Evolutionary conservation across 1,140 invertebrate genomes (phyloP).

Genomic region (Sweltsa coloradensis): DNA sequence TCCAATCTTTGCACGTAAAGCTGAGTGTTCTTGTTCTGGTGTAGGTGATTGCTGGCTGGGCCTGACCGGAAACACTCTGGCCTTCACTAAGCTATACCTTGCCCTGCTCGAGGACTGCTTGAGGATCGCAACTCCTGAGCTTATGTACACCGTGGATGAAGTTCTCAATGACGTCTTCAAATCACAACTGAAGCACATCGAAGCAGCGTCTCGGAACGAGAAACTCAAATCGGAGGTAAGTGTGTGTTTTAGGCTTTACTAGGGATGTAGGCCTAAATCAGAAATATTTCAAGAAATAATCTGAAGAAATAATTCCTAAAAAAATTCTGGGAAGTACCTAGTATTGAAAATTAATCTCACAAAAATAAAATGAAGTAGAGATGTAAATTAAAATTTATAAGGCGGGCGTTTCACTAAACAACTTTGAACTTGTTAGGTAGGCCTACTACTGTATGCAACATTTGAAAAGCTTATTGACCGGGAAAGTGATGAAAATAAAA

Average conservation of each 20-base stretch:
- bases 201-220: slow-evolving; percentile 40
- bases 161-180: slow-evolving; percentile 49
- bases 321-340: too few relatives aligned
- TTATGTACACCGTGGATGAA: slow-evolving; percentile 46
- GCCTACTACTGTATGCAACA: too few relatives aligned
- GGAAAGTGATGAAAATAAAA: too few relatives aligned
- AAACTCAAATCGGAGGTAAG: slow-evolving; percentile 43
- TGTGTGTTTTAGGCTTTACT: too few relatives aligned
- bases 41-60: slow-evolving; percentile 52
- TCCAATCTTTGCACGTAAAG: too few relatives aligned
- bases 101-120: slow-evolving; percentile 54
- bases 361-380: neutral
- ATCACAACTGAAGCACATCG: slow-evolving; percentile 50
- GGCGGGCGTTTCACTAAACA: neutral
- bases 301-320: too few relatives aligned
- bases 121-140: slow-evolving; percentile 47
- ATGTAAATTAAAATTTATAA: neutral
- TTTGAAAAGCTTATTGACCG: too few relatives aligned
- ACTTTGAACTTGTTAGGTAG: too few relatives aligned
- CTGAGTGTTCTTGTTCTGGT: too few relatives aligned
- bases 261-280: neutral
- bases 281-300: too few relatives aligned
- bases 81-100: slow-evolving; percentile 55
- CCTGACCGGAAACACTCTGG: slow-evolving; percentile 53
- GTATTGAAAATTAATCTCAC: too few relatives aligned